These are phyloP conservation scores for Drosophila prosaltans DNA, from an alignment of 1,140 invertebrate species.

Conservation along the genomic window DNA sequence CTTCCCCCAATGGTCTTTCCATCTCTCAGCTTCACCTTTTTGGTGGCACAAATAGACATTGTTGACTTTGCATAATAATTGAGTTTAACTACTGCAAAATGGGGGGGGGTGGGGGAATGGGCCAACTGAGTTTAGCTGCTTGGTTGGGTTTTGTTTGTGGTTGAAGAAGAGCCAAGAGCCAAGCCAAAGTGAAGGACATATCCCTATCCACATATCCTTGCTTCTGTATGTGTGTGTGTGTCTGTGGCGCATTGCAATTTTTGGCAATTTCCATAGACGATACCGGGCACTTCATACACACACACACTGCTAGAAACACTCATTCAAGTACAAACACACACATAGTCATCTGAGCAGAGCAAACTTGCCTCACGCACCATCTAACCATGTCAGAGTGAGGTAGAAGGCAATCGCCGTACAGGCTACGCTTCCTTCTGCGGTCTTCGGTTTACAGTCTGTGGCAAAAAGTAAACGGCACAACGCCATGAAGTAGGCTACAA, in stretches of 20 bases:
- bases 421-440: constrained; percentile 34
- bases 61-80: constrained; percentile 81
- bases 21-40: constrained; percentile 54
- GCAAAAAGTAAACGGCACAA: constrained; percentile 43
- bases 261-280: constrained; percentile 64
- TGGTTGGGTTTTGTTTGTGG: constrained; percentile 74
- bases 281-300: constrained; percentile 13
- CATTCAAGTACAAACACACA: constrained; percentile 37
- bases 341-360: constrained; percentile 58
- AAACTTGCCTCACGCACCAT: constrained; percentile 59
- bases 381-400: constrained; percentile 32
- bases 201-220: constrained; percentile 13
- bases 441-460: constrained; percentile 45
- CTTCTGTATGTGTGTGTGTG: constrained; percentile 23
- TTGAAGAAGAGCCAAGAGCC: constrained; percentile 49
- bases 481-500: constrained; percentile 44
- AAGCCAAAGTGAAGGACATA: constrained; percentile 62
- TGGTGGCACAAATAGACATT: constrained; percentile 75
- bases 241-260: constrained; percentile 57
- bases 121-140: constrained; percentile 67
- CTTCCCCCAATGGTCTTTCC: background rate
- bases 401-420: background rate
- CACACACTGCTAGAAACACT: constrained; percentile 25
- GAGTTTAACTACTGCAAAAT: constrained; percentile 77
- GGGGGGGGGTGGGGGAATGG: constrained; percentile 8